Conservation (phyloP, 2,797 vertebrate genomes). For the Epinephelus awoara region DNA sequence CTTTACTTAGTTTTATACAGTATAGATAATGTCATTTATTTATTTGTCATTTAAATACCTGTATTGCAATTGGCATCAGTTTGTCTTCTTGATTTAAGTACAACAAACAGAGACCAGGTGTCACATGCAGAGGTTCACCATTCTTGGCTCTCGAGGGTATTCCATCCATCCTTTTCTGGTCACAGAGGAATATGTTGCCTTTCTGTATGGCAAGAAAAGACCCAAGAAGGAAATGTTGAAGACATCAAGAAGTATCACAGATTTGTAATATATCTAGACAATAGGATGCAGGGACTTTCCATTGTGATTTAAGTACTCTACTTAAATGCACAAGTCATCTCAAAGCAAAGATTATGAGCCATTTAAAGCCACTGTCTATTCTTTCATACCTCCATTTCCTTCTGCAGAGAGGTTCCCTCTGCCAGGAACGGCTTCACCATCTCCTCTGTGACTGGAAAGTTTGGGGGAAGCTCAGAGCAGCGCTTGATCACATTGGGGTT, state of each 20-base stretch:
- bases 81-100: slow-evolving; percentile 65
- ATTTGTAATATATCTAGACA: too few relatives aligned
- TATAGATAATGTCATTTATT: neutral
- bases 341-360: too few relatives aligned
- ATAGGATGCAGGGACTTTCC: too few relatives aligned
- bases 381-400: slow-evolving; percentile 42
- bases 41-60: slow-evolving; percentile 45
- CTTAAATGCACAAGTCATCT: too few relatives aligned
- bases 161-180: slow-evolving; percentile 50
- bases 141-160: slow-evolving; percentile 7
- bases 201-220: slow-evolving; percentile 15
- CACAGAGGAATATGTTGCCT: slow-evolving; percentile 58
- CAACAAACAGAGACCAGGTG: slow-evolving; percentile 68
- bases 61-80: slow-evolving; percentile 74
- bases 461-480: slow-evolving; percentile 52
- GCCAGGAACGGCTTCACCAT: slow-evolving; percentile 59
- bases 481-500: slow-evolving; percentile 58
- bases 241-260: too few relatives aligned
- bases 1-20: neutral
- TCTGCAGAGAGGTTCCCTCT: slow-evolving; percentile 21
- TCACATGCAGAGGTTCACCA: slow-evolving; percentile 7
- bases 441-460: slow-evolving; percentile 53
- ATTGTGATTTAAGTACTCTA: too few relatives aligned
- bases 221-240: too few relatives aligned
- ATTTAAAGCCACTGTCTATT: too few relatives aligned